Conservation (phyloP, 1,140 invertebrate species). For the Spodoptera litura region DNA sequence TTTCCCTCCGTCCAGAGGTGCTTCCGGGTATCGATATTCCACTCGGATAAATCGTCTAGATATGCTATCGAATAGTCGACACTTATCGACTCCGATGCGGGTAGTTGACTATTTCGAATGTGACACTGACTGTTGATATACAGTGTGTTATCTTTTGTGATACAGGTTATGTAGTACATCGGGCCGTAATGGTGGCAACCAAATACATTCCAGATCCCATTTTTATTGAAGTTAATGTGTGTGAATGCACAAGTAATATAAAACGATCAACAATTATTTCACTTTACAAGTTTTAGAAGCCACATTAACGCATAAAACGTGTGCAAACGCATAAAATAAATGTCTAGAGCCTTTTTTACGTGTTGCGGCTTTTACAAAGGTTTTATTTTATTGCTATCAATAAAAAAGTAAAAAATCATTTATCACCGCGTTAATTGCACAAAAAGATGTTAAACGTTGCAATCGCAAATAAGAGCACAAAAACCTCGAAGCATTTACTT, state of each 20-base stretch:
- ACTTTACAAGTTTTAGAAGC: conserved; percentile 28
- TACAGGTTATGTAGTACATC: conserved; percentile 15
- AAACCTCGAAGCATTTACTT: conserved; percentile 45
- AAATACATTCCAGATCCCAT: background rate
- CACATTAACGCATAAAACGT: conserved; percentile 37
- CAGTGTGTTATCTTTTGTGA: conserved; percentile 38
- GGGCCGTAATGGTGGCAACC: background rate
- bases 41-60: conserved; percentile 47
- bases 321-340: conserved; percentile 43
- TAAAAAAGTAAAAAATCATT: conserved; percentile 38
- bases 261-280: conserved; percentile 20
- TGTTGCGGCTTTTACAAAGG: conserved; percentile 31
- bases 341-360: conserved; percentile 28
- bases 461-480: conserved; percentile 42
- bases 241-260: conserved; percentile 13
- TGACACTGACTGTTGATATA: conserved; percentile 42
- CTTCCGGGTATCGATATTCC: conserved; percentile 49
- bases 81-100: conserved; percentile 43
- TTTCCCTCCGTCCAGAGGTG: conserved; percentile 42
- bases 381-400: conserved; percentile 44
- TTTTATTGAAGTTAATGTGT: conserved; percentile 18
- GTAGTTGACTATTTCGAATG: conserved; percentile 43
- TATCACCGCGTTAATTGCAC: conserved; percentile 43
- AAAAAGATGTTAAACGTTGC: conserved; percentile 40
- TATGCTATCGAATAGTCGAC: conserved; percentile 44